phyloP scores from a whole-genome alignment of 37 sponge, comb jelly and placozoan species.

The Cliona cf. orientalis region DNA sequence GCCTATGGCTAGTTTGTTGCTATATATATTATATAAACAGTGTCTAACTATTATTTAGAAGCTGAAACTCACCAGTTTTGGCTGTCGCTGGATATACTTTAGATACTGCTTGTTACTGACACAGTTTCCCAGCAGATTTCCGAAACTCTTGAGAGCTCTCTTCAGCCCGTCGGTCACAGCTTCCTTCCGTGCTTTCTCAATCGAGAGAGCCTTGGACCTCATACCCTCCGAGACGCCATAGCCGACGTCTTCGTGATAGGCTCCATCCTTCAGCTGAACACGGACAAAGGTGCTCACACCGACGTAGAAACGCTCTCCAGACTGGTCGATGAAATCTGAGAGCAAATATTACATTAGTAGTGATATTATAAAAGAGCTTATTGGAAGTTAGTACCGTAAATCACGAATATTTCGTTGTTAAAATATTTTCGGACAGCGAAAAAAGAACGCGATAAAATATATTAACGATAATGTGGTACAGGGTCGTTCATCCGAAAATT shows the following conservation, averaged over 20 bases:
- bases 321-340: slow-evolving; percentile 76
- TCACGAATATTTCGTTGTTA: too few relatives aligned
- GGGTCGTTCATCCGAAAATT: too few relatives aligned
- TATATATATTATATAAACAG: too few relatives aligned
- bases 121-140: slow-evolving; percentile 78
- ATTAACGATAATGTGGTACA: too few relatives aligned
- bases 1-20: too few relatives aligned
- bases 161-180: slow-evolving; percentile 90
- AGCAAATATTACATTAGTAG: too few relatives aligned
- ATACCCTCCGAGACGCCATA: slow-evolving; percentile 87
- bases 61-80: slow-evolving; percentile 21
- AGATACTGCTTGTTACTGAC: slow-evolving; percentile 69
- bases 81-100: slow-evolving; percentile 46
- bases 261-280: slow-evolving; percentile 77
- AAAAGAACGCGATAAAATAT: too few relatives aligned
- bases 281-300: slow-evolving; percentile 74
- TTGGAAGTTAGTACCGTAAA: too few relatives aligned
- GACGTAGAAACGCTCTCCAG: slow-evolving; percentile 62
- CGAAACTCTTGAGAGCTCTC: slow-evolving; percentile 68
- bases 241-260: slow-evolving; percentile 84
- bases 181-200: slow-evolving; percentile 88
- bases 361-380: too few relatives aligned
- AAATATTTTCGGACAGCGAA: too few relatives aligned
- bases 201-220: slow-evolving; percentile 83
- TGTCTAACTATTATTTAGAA: too few relatives aligned